Evolutionary conservation across 2,797 vertebrate species (phyloP).

Genomic region (Myotis vivesi): DNA sequence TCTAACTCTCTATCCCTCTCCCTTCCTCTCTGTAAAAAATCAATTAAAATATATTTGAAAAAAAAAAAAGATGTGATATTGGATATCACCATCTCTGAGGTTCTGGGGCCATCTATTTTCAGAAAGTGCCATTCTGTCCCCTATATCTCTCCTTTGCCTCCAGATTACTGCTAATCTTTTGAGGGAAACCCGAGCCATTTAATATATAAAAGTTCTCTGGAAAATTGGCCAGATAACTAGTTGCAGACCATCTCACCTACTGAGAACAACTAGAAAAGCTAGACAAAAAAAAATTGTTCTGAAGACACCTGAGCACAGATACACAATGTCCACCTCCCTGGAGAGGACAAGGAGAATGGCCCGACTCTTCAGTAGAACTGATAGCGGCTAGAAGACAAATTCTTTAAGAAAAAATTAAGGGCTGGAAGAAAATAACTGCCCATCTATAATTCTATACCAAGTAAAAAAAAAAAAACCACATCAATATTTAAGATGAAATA

Average conservation of each 20-base stretch:
- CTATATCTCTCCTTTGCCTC: background rate
- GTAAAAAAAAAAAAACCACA: background rate
- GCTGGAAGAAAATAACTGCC: background rate
- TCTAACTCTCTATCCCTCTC: no score
- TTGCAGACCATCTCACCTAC: background rate
- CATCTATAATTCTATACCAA: background rate
- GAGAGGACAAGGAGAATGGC: background rate
- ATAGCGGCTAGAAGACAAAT: background rate
- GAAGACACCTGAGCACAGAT: background rate
- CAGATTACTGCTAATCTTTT: background rate
- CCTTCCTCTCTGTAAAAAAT: no score
- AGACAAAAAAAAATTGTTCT: no score
- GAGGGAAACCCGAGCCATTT: background rate
- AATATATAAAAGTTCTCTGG: background rate
- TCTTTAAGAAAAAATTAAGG: background rate
- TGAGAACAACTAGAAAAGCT: background rate
- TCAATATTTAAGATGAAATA: background rate
- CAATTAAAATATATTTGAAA: no score
- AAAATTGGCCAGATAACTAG: background rate
- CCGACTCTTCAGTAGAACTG: background rate
- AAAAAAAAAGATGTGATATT: background rate
- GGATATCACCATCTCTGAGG: no score
- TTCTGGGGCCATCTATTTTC: background rate
- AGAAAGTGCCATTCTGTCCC: background rate
- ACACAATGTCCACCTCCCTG: rapidly evolving